phyloP scores from a whole-genome alignment of 1,140 invertebrate species.

The Drosophila albomicans region DNA sequence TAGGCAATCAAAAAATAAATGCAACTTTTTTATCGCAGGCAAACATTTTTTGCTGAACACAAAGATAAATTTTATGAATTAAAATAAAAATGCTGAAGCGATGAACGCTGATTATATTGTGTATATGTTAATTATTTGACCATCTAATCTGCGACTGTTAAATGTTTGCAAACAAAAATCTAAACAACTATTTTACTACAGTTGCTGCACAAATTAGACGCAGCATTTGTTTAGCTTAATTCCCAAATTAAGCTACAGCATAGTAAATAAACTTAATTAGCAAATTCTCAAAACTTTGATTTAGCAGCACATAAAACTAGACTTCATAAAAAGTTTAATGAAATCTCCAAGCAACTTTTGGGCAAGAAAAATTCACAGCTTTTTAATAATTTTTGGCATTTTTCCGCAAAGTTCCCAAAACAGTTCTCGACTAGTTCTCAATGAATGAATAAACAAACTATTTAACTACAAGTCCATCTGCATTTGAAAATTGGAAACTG shows the following conservation, averaged over 20 bases:
- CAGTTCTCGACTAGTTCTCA: not conserved
- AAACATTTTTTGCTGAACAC: too few species aligned
- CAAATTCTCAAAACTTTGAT: conserved; percentile 24
- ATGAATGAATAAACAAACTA: conserved; percentile 7
- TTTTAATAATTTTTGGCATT: conserved; percentile 10
- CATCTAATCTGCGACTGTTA: too few species aligned
- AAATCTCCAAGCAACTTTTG: not conserved
- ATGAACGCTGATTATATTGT: too few species aligned
- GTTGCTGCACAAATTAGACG: not conserved
- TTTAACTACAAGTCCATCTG: not conserved
- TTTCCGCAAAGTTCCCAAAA: not conserved
- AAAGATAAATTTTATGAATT: too few species aligned
- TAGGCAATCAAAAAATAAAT: too few species aligned
- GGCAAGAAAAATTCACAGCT: not conserved
- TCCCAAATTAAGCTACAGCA: conserved; percentile 9
- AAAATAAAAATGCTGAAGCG: too few species aligned
- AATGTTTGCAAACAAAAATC: too few species aligned
- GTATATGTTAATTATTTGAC: too few species aligned
- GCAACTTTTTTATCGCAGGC: too few species aligned
- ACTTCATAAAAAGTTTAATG: conserved; percentile 1
- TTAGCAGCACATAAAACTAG: not conserved
- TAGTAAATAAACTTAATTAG: conserved; percentile 59
- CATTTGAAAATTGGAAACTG: conserved; percentile 8
- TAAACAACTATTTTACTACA: not conserved
- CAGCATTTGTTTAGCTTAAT: not conserved